Conservation (phyloP, 2,113 vertebrate species). For the Onychostruthus taczanowskii region DNA sequence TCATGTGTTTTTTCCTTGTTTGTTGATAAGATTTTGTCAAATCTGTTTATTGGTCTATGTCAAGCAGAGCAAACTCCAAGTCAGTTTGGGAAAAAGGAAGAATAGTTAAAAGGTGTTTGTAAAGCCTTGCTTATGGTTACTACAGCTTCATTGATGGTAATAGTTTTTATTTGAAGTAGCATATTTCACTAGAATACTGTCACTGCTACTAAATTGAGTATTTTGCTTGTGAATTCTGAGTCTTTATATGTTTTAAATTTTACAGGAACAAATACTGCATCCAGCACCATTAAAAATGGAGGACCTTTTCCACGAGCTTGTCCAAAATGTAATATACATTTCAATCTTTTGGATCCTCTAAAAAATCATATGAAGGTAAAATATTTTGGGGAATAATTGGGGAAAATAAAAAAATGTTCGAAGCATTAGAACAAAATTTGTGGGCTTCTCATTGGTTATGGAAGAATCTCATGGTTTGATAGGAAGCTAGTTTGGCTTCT, state of each 20-base stretch:
- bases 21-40: neutral
- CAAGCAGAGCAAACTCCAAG: neutral
- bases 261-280: constrained; percentile 58
- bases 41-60: neutral
- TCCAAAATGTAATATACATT: constrained; percentile 88
- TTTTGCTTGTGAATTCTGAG: constrained; percentile 7
- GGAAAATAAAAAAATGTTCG: too few relatives aligned
- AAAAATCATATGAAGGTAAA: constrained; percentile 88
- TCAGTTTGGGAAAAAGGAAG: neutral
- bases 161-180: neutral
- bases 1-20: neutral
- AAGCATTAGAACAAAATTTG: neutral
- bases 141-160: neutral
- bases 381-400: neutral
- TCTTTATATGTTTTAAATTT: constrained; percentile 18
- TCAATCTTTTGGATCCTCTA: constrained; percentile 83
- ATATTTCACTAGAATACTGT: neutral
- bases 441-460: neutral
- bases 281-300: constrained; percentile 80
- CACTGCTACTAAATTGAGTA: neutral
- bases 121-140: neutral
- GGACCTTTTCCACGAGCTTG: constrained; percentile 83
- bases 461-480: neutral
- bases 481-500: neutral
- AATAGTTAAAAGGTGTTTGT: neutral